Evolutionary conservation across 2,888 invertebrate genomes (phyloP).

Genomic region (Cyaniris semiargus): DNA sequence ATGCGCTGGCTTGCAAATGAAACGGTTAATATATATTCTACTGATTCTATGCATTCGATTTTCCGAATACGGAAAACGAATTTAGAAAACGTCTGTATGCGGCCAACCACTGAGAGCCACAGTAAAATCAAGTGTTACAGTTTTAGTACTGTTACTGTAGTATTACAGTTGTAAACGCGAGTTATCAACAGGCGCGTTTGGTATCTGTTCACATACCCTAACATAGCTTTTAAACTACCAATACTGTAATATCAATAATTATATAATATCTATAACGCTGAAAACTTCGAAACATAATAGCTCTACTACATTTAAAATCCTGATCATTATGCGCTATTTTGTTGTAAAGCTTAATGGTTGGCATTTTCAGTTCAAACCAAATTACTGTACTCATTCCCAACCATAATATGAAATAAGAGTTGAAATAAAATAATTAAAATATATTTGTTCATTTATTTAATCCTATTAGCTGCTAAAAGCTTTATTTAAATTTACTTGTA

Average conservation of each 20-base stretch:
- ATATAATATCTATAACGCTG: background rate
- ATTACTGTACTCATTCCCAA: slow-evolving; percentile 1
- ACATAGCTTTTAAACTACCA: too few species aligned
- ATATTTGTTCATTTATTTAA: background rate
- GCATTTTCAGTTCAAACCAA: background rate
- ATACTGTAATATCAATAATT: background rate
- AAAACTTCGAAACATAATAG: background rate
- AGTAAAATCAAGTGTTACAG: too few species aligned
- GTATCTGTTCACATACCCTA: too few species aligned
- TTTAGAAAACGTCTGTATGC: too few species aligned
- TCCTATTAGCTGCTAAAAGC: background rate
- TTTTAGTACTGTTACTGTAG: too few species aligned
- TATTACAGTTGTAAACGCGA: too few species aligned
- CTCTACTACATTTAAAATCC: slow-evolving; percentile 11
- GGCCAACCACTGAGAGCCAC: too few species aligned
- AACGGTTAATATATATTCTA: too few species aligned
- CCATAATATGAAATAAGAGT: background rate
- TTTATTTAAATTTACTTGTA: background rate
- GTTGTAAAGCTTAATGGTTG: background rate
- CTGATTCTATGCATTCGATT: too few species aligned
- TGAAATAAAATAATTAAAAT: slow-evolving; percentile 1
- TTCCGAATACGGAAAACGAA: too few species aligned
- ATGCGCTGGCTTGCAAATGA: too few species aligned
- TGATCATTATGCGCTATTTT: background rate
- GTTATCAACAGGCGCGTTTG: too few species aligned